These are phyloP conservation scores for Stenichneumon culpator DNA, from an alignment of 2,888 invertebrate genomes.

Conservation along the genomic window DNA sequence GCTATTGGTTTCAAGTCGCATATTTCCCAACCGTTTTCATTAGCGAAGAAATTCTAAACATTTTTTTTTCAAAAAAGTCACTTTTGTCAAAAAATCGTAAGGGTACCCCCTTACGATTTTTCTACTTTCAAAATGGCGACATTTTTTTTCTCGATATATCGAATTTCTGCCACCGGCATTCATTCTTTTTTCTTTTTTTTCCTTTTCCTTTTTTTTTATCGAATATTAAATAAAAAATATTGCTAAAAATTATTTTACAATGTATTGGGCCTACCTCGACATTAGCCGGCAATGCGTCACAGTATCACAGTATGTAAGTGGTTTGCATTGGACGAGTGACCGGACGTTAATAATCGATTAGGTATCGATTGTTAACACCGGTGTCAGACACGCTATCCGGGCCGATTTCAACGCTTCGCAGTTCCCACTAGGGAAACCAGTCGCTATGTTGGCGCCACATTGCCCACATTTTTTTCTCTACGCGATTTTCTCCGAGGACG, in stretches of 20 bases:
- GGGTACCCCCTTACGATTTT: no score
- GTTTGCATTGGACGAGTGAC: neutral
- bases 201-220: neutral
- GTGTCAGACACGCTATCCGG: neutral
- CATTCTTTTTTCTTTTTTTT: no score
- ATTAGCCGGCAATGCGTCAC: neutral
- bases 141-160: no score
- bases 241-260: neutral
- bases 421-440: neutral
- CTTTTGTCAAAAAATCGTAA: no score
- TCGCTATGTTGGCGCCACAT: neutral
- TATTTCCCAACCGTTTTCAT: no score
- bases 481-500: no score
- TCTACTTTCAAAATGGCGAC: no score
- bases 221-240: constrained; percentile 1
- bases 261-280: neutral
- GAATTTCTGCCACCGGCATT: no score
- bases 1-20: no score
- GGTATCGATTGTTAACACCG: constrained; percentile 7
- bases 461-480: neutral
- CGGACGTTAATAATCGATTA: constrained; percentile 1
- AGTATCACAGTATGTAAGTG: neutral
- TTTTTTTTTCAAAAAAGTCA: no score
- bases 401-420: constrained; percentile 2
- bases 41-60: no score